Evolutionary conservation across 30 jellyfish, hydroid and myxozoan genomes (phyloP).

Genomic region (Cassiopea andromeda): DNA sequence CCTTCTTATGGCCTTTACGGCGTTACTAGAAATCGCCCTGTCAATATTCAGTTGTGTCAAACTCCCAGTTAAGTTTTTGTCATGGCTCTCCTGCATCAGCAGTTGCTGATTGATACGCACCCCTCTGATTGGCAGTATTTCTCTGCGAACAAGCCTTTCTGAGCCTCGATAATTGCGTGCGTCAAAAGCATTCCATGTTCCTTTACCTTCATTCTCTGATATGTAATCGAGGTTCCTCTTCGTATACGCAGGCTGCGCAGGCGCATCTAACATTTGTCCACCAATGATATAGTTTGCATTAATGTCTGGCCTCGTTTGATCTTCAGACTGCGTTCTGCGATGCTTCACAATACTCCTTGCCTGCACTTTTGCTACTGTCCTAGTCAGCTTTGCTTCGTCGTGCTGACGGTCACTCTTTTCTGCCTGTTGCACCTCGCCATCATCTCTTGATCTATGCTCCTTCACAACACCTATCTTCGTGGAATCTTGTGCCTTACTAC

Average conservation of each 20-base stretch:
- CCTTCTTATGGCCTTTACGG: constrained; percentile 46
- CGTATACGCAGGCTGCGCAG: background rate
- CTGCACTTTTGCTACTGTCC: background rate
- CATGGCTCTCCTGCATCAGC: constrained; percentile 4
- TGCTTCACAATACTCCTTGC: background rate
- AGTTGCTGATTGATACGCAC: constrained; percentile 10
- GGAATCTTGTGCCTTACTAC: background rate
- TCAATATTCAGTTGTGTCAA: constrained; percentile 60
- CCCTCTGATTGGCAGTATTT: constrained; percentile 3
- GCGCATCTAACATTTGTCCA: background rate
- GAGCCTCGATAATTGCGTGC: constrained; percentile 19
- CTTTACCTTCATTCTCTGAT: constrained; percentile 14
- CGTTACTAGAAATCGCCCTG: constrained; percentile 62
- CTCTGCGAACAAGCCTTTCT: constrained; percentile 17
- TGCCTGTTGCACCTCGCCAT: constrained; percentile 20
- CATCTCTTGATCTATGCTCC: background rate
- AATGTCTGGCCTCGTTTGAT: background rate
- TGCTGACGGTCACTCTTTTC: constrained; percentile 17
- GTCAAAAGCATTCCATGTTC: constrained; percentile 29
- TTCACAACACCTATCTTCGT: background rate
- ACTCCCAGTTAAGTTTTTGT: constrained; percentile 25
- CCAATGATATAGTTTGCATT: background rate
- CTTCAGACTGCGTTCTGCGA: constrained; percentile 48
- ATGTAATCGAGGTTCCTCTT: constrained; percentile 26
- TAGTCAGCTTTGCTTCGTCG: background rate